A percentile compares a stretch with the other conserved stretches of the same genome.
Evolutionary conservation across 2,888 invertebrate genomes (phyloP).

Genomic region (Pteria penguin): DNA sequence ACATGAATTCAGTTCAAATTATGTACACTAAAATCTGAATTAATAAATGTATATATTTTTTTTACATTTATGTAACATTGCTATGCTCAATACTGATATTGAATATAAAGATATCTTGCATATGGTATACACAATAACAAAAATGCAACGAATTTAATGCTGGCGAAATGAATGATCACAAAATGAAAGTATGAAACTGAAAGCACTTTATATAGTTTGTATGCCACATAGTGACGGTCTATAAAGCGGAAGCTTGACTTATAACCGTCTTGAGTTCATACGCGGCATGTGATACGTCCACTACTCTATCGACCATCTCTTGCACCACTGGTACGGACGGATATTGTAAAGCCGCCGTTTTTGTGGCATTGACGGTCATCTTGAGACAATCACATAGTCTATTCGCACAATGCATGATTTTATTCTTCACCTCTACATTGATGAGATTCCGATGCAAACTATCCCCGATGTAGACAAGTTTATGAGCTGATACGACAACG

Average conservation of each 20-base stretch:
- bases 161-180: no score
- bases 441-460: constrained; percentile 92
- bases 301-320: constrained; percentile 95
- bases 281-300: constrained; percentile 91
- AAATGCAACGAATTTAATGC: no score
- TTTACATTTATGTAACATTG: no score
- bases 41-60: no score
- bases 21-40: no score
- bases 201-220: no score
- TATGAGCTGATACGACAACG: constrained; percentile 95
- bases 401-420: constrained; percentile 76
- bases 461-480: constrained; percentile 96
- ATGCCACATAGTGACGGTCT: constrained; percentile 16
- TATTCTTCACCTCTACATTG: constrained; percentile 87
- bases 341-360: constrained; percentile 93
- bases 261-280: constrained; percentile 85
- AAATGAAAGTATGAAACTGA: no score
- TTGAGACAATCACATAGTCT: constrained; percentile 77
- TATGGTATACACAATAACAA: no score
- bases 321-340: constrained; percentile 94
- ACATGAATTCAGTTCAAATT: no score
- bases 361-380: constrained; percentile 91
- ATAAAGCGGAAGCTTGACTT: constrained; percentile 69
- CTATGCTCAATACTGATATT: no score
- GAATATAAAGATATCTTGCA: no score